Evolutionary conservation across 2,113 vertebrate genomes (phyloP), one percentile per base, ranked within the genome.

Genomic region (Myotis yumanensis): DNA sequence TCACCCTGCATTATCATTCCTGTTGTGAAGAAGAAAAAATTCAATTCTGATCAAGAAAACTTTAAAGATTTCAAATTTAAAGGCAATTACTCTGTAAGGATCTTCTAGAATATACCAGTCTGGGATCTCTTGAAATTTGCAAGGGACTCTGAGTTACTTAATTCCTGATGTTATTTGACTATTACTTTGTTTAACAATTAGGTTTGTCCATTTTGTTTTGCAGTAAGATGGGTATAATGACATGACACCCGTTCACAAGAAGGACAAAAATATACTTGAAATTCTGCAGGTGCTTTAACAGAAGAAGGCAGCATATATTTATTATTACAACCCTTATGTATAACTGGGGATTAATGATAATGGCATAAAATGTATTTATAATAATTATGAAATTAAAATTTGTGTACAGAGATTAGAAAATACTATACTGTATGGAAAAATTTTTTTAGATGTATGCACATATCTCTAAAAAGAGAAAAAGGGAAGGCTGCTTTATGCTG

Each of bases 51-150:
- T 64, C 25, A 91, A 46, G 6, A 90, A 40, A 86, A 46, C 4
- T 76, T 22, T 54, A 48, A 94, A 91, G 54, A 73, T 93, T 59
- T 95, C 20, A 68, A 89, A 86, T 79, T 73, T 30, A 66, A 15
- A 28, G 2, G 79, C 3, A 57, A 73, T 43, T 86, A 69, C 37
- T 48, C 52, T 72, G 0, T 69, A 90, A 80, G 4, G 15, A 7
- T 66, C 54, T 40, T 43, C 48, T 68, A 57, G 37, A 71, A 66
- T 14, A 40, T 46, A 37, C 86, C 15, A 91, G 35, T 8, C 32
- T 88, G 4, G 2, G 10, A 69, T 35, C 6, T 80, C 68, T 75
- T 89, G 23, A 80, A 73, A 90, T 80, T 30, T 73, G 20, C 52
- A 72, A 64, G 16, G 48, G 20, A 0, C 23, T 48, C 22, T 77